A percentile compares a stretch with the other conserved stretches of the same genome.
These are phyloP conservation scores for Aeoliscus strigatus DNA, from an alignment of 2,797 vertebrate genomes.

Conservation along the genomic window DNA sequence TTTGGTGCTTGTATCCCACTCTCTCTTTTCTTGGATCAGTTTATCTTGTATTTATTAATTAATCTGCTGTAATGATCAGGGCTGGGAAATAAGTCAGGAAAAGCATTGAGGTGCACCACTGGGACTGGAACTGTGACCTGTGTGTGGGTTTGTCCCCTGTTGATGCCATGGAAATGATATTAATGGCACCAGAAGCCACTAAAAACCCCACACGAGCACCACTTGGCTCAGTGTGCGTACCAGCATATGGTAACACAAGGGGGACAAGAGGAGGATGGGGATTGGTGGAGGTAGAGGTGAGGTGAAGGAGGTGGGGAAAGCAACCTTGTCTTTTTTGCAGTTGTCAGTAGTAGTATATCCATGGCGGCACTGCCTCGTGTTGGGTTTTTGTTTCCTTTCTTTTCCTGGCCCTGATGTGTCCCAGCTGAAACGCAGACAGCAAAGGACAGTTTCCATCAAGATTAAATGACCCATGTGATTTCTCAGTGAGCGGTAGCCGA, in stretches of 20 bases:
- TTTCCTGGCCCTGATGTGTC: conserved; percentile 40
- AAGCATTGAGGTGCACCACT: conserved; percentile 10
- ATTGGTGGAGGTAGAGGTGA: conserved; percentile 9
- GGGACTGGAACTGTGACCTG: conserved; percentile 43
- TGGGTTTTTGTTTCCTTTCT: conserved; percentile 28
- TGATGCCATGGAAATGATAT: conserved; percentile 16
- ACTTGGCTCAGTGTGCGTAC: conserved; percentile 25
- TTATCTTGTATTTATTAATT: conserved; percentile 66
- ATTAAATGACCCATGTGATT: conserved; percentile 76
- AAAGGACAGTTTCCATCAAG: conserved; percentile 73
- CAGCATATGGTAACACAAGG: conserved; percentile 19
- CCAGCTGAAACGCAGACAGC: conserved; percentile 64
- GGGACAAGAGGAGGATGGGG: conserved; percentile 7
- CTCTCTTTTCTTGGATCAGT: conserved; percentile 53
- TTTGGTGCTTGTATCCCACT: conserved; percentile 62
- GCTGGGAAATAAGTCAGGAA: conserved; percentile 32
- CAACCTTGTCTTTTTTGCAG: conserved; percentile 32
- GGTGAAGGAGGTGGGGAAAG: conserved; percentile 4
- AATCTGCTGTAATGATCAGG: conserved; percentile 57
- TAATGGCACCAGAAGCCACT: conserved; percentile 33
- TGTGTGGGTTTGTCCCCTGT: conserved; percentile 30
- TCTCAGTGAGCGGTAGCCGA: conserved; percentile 47
- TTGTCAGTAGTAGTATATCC: conserved; percentile 12
- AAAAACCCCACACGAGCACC: conserved; percentile 32
- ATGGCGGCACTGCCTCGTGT: conserved; percentile 19